Evolutionary conservation across 2,113 vertebrate genomes (phyloP), one percentile per base, ranked within the genome.

Genomic region (Mesocricetus auratus): DNA sequence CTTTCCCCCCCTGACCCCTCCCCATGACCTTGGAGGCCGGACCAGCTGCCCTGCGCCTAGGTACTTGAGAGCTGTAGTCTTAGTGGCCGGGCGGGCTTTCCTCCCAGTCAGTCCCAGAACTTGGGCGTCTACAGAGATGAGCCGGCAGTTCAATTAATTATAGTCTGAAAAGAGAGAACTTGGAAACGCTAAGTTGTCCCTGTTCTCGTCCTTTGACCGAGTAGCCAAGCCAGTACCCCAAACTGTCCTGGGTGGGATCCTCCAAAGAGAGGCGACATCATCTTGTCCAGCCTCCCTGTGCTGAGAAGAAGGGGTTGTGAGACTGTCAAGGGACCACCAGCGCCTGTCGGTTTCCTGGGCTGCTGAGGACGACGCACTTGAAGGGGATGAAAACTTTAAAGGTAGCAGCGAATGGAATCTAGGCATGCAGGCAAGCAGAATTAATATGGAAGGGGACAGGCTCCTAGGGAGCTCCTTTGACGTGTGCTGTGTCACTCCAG

Each of bases 1-100:
- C 89, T 89, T 88, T 53, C 83, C 93, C 83, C 56, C 89, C 89
- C 86, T 73, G 96, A 93, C 94, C 97, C 88, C 86, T 90, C 86
- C 88, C 89, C 24, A 69, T 93, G 97, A 96, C 97, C 96, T 96
- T 96, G 97, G 96, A 85, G 96, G 73, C 93, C 39, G n/a, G 66
- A 39, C 42, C 26, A 5, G 81, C 94, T 6, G 60, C 66, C 36
- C 53, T 2, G 81, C 66, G 26, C 94, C 86, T 73, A 13, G 81
- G 4, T 58, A 93, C 75, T 1, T 47, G 24, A 7, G 82, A 33
- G 45, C 74, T 19, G 58, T 12, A 26, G 86, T 64, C 47, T 1
- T 6, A 21, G 73, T 31, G 62, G 29, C 8, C 53, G 87, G 91
- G 56, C 81, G 64, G 92, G 71, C 86, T 71, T 17, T 16, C 42